Evolutionary conservation across 2,797 vertebrate genomes (phyloP).

Genomic region (Cossypha dichroa): DNA sequence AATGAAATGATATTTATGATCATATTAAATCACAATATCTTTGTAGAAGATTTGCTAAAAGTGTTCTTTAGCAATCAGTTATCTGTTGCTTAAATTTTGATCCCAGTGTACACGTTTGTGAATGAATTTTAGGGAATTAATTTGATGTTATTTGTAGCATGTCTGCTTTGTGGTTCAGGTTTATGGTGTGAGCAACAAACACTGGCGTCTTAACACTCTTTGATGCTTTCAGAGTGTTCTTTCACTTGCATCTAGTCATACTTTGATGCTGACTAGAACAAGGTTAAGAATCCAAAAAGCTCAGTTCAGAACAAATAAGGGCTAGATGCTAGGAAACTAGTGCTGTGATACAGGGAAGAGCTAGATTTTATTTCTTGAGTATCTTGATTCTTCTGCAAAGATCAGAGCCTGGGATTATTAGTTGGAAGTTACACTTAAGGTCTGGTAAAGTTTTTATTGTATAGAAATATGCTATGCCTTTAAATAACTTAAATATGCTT

Average conservation of each 20-base stretch:
- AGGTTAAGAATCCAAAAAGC: background rate
- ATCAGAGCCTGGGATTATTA: background rate
- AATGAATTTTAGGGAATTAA: background rate
- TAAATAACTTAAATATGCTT: background rate
- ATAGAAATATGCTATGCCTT: background rate
- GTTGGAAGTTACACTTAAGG: background rate
- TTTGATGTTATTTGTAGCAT: background rate
- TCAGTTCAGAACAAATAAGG: background rate
- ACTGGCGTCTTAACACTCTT: background rate
- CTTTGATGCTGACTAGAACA: background rate
- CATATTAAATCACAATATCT: background rate
- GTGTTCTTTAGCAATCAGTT: background rate
- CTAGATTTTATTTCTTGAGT: background rate
- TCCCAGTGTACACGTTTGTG: background rate
- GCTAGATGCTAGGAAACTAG: background rate
- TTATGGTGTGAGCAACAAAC: background rate
- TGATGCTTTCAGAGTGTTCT: background rate
- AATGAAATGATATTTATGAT: background rate
- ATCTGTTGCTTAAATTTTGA: background rate
- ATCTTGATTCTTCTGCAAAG: background rate
- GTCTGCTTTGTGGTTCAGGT: background rate
- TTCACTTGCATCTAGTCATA: background rate
- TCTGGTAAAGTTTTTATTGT: background rate
- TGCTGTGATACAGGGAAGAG: background rate
- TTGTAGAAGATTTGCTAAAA: background rate